These are phyloP conservation scores for Calonectris borealis DNA, from an alignment of 2,113 vertebrate genomes.

Conservation along the genomic window DNA sequence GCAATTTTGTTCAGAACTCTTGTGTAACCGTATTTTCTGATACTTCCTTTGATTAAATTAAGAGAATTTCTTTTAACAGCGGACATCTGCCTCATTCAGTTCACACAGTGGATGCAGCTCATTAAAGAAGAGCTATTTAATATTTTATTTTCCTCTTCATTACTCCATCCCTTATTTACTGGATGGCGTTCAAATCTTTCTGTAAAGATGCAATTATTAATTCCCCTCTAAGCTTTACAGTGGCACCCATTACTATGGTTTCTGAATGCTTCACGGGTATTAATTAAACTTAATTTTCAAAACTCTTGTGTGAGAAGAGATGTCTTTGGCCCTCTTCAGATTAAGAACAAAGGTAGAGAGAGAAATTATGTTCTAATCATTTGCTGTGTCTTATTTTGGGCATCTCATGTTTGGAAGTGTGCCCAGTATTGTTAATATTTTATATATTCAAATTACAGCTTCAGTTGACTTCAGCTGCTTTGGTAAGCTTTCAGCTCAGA, in stretches of 20 bases:
- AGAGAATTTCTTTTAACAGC: background rate
- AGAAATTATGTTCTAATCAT: background rate
- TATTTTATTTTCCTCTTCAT: constrained; percentile 20
- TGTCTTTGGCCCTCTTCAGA: background rate
- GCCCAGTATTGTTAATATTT: constrained; percentile 25
- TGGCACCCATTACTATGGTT: background rate
- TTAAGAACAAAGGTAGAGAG: constrained; percentile 19
- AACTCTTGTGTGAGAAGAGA: background rate
- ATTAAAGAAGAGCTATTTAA: constrained; percentile 43
- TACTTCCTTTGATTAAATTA: constrained; percentile 28
- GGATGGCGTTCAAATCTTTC: constrained; percentile 17
- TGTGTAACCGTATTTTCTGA: background rate
- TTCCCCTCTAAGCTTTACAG: constrained; percentile 2
- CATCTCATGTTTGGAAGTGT: background rate
- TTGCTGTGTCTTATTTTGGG: background rate
- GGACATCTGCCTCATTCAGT: constrained; percentile 40
- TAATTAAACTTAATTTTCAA: constrained; percentile 44
- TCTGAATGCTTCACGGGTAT: background rate
- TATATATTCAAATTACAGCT: constrained; percentile 5
- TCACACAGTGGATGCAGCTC: constrained; percentile 27
- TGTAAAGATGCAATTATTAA: constrained; percentile 40
- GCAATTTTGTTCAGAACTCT: background rate
- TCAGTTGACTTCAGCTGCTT: background rate
- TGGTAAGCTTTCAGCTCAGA: background rate
- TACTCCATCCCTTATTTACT: constrained; percentile 16